Percentiles rank a stretch among this genome's conserved stretches.
Evolutionary conservation across 2,797 vertebrate genomes (phyloP).

Genomic region (Galago senegalensis): DNA sequence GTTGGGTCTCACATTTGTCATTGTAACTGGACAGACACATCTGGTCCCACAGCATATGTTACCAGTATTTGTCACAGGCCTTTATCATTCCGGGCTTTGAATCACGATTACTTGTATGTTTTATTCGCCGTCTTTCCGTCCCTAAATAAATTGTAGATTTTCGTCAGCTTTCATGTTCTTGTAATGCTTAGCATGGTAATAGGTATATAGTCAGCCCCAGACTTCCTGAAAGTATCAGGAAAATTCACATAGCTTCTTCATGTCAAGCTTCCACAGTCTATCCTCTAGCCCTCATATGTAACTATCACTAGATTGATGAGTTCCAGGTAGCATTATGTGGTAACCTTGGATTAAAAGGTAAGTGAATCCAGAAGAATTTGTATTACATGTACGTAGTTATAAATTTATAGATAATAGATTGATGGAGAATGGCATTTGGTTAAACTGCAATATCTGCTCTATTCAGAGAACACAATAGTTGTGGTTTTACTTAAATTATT

Average conservation of each 20-base stretch:
- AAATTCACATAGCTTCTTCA: background rate
- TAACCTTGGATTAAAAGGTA: background rate
- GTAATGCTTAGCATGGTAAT: background rate
- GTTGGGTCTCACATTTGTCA: background rate
- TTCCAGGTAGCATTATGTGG: background rate
- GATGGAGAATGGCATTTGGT: background rate
- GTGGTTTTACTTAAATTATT: conserved; percentile 35
- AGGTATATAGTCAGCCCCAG: background rate
- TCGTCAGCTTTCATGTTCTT: background rate
- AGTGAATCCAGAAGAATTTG: conserved; percentile 9
- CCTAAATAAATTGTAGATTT: background rate
- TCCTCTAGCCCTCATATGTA: background rate
- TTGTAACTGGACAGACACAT: background rate
- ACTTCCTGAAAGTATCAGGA: background rate
- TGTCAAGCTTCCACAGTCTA: background rate
- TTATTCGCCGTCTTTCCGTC: background rate
- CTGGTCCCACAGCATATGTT: background rate
- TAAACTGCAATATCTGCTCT: background rate
- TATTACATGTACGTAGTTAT: background rate
- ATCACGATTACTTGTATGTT: background rate
- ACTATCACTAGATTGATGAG: background rate
- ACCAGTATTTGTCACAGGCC: background rate
- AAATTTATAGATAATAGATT: background rate
- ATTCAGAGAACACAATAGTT: background rate
- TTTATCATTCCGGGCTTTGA: background rate